Conservation (phyloP, 1,140 invertebrate genomes). For the Bombus confusus region DNA sequence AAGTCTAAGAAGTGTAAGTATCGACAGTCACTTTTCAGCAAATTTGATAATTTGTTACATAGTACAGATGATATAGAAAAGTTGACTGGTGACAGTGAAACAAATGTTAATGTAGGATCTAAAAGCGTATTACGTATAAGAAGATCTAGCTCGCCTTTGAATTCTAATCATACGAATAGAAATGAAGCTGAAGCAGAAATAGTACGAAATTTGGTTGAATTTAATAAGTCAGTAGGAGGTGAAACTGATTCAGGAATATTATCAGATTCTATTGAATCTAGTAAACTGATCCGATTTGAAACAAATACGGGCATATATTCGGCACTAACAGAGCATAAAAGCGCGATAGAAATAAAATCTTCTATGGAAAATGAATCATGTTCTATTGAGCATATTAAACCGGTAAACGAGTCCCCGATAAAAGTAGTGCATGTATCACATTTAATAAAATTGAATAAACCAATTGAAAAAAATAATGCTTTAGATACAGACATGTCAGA, state of each 20-base stretch:
- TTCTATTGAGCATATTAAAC: not conserved
- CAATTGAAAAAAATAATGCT: no score
- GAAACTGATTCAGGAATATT: constrained; percentile 37
- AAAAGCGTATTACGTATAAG: not conserved
- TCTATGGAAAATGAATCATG: not conserved
- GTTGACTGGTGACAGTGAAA: not conserved
- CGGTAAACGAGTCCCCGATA: not conserved
- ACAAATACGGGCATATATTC: not conserved
- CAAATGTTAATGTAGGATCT: not conserved
- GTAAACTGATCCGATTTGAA: not conserved
- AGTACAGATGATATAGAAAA: not conserved
- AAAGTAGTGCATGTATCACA: not conserved
- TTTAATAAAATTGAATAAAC: not conserved
- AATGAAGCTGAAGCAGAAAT: not conserved
- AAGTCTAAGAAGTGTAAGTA: constrained; percentile 9
- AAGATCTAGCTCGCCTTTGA: not conserved
- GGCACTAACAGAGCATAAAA: not conserved
- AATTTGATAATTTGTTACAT: not conserved
- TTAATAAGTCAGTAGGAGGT: constrained; percentile 1
- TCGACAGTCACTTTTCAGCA: not conserved
- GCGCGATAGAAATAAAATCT: not conserved
- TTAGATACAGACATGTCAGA: not conserved
- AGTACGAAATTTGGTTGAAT: not conserved
- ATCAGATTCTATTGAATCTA: constrained; percentile 26
- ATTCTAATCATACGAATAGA: not conserved